A percentile compares a stretch with the other conserved stretches of the same genome.
Evolutionary conservation across 2,888 invertebrate species (phyloP).

Genomic region (Stenodera caucasica): DNA sequence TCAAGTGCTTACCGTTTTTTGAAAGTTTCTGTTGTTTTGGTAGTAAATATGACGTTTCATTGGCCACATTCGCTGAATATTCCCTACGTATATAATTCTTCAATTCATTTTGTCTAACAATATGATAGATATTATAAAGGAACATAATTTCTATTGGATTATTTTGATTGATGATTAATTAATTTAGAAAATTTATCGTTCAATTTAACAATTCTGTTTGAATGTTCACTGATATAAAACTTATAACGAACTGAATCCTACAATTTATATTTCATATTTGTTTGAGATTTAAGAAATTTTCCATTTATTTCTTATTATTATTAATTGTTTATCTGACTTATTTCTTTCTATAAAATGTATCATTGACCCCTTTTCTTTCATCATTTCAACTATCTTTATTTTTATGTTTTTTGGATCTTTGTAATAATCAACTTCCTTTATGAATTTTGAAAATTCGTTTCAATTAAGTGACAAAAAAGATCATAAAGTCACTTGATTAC

Average conservation of each 20-base stretch:
- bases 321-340: background rate
- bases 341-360: background rate
- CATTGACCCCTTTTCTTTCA: background rate
- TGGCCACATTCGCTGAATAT: background rate
- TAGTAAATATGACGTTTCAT: background rate
- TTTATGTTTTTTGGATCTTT: background rate
- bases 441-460: too few species aligned
- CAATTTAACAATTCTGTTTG: background rate
- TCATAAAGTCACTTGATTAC: too few species aligned
- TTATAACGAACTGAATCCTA: background rate
- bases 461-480: too few species aligned
- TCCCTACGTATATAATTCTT: background rate
- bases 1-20: background rate
- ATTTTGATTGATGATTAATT: background rate
- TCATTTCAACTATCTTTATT: too few species aligned
- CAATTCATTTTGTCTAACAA: background rate
- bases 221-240: background rate
- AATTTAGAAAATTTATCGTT: background rate
- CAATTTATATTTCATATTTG: background rate
- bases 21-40: background rate
- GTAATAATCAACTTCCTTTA: too few species aligned
- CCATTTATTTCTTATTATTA: background rate
- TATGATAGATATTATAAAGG: background rate
- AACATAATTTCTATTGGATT: background rate
- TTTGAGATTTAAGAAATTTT: slow-evolving; percentile 3